These are phyloP conservation scores for Philopotamus ludificatus DNA, from an alignment of 1,140 invertebrate genomes.

Conservation along the genomic window DNA sequence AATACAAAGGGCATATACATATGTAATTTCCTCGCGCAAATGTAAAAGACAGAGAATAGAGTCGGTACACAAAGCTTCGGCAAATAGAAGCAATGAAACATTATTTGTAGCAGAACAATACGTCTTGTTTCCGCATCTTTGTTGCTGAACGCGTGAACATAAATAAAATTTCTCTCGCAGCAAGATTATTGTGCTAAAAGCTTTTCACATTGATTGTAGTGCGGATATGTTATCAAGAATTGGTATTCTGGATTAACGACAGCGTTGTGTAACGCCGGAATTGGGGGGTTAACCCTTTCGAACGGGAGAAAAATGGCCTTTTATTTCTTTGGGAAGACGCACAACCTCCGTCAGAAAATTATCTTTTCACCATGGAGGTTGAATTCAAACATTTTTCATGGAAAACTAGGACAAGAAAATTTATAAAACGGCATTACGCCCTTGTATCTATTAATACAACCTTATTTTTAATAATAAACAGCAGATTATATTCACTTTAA, in stretches of 20 bases:
- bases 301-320: neutral
- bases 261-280: neutral
- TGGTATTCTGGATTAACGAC: neutral
- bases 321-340: neutral
- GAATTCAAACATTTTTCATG: too few relatives aligned
- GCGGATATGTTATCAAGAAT: neutral
- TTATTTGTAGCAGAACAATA: constrained; percentile 21
- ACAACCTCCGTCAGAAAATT: too few relatives aligned
- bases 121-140: constrained; percentile 21
- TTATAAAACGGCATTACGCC: too few relatives aligned
- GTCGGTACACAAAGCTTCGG: constrained; percentile 16
- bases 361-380: too few relatives aligned
- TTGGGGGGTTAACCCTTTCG: neutral
- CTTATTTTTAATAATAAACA: too few relatives aligned
- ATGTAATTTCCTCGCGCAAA: constrained; percentile 6
- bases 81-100: constrained; percentile 20
- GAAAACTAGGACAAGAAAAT: too few relatives aligned
- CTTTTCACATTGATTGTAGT: neutral
- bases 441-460: too few relatives aligned
- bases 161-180: constrained; percentile 13
- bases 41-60: neutral
- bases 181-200: neutral
- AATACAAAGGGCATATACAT: neutral
- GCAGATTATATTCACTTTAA: too few relatives aligned
- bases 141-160: constrained; percentile 5